Base-by-base conservation (phyloP, 2,113 vertebrate species). In the Gila orcuttii region DNA sequence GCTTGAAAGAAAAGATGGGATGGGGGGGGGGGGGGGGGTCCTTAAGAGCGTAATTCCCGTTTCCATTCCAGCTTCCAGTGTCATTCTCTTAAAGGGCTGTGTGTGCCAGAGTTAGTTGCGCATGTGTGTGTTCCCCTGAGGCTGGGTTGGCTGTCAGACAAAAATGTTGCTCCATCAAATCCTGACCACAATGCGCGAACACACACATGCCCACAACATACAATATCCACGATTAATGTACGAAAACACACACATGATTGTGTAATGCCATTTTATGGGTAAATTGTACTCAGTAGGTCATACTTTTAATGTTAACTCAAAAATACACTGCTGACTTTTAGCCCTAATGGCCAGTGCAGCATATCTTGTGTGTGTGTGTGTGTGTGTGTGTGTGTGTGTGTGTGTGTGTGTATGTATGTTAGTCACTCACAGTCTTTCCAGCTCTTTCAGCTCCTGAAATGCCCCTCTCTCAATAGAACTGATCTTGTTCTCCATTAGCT, bases 401-500 rank as follows among this genome's bases (percentile, higher is more conserved):
- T 68, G 55, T 84, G 71, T 83, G 76, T 89, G 66, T 83, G 82
- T 86, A 15, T 87, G 55, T 79, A 42, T 7, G 31, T 91, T 91
- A 15, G 28, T 92, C 92, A 98, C 98, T 99, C 94, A 99, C 97
- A 99, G 95, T 93, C 98, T 96, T 91, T 99, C 98, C 91, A 99
- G 95, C 89, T 99, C 98, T 93, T 98, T 99, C 90, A 99, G 93
- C 93, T 99, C 98, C 93, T 99, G 97, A 94, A 99, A 99, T 59
- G 98, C 97, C 92, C 98, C 98, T 90, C 97, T 96, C 91, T 99
- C 98, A 4, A 99, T 98, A 60, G 96, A 95, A 90, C 93, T 98
- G 92, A 99, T 99, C 94, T 96, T 99, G 93, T 99, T 99, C 93
- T 99, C 98, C 98, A 99, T 99, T 79, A 99, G 96, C 93, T 99